Percentiles rank a stretch among this genome's conserved stretches.
phyloP scores from a whole-genome alignment of 2,888 invertebrate genomes.

The Protula sp. region DNA sequence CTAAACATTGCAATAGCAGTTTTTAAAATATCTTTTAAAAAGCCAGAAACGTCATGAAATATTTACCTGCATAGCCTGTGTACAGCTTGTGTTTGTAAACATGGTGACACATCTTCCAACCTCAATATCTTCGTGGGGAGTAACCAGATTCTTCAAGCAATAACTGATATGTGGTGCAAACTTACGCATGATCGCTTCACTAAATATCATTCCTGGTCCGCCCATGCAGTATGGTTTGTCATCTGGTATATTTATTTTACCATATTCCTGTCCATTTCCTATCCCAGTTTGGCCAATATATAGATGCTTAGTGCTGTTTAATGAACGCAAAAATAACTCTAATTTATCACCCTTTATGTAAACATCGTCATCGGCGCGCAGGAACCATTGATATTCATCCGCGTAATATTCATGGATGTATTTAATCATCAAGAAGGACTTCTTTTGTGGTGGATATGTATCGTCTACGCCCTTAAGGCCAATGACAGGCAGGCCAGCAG shows the following conservation, averaged over 20 bases:
- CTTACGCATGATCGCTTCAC: slow-evolving; percentile 74
- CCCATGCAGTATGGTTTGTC: slow-evolving; percentile 99
- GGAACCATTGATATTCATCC: slow-evolving; percentile 91
- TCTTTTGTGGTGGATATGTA: neutral
- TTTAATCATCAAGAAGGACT: neutral
- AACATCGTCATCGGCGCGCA: slow-evolving; percentile 96
- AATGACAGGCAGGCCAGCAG: too few relatives aligned
- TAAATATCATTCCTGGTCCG: slow-evolving; percentile 91
- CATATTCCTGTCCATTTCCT: slow-evolving; percentile 67
- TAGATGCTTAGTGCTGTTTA: slow-evolving; percentile 80
- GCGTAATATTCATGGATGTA: slow-evolving; percentile 83
- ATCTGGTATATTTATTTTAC: slow-evolving; percentile 75
- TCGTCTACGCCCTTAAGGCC: neutral
- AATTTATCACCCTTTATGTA: slow-evolving; percentile 83
- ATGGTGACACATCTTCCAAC: slow-evolving; percentile 89
- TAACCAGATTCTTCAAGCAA: slow-evolving; percentile 86
- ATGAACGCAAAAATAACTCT: slow-evolving; percentile 75
- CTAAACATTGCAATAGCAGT: too few relatives aligned
- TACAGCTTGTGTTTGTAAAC: slow-evolving; percentile 94
- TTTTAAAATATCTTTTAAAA: too few relatives aligned
- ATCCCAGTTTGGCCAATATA: slow-evolving; percentile 64
- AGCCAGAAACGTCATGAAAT: too few relatives aligned
- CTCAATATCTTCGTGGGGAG: slow-evolving; percentile 97
- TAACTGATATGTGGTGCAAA: slow-evolving; percentile 81
- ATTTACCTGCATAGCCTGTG: slow-evolving; percentile 58